Percentiles rank a stretch among this genome's conserved stretches.
These are phyloP conservation scores for Thereva unica DNA, from an alignment of 2,888 invertebrate genomes.

Conservation along the genomic window DNA sequence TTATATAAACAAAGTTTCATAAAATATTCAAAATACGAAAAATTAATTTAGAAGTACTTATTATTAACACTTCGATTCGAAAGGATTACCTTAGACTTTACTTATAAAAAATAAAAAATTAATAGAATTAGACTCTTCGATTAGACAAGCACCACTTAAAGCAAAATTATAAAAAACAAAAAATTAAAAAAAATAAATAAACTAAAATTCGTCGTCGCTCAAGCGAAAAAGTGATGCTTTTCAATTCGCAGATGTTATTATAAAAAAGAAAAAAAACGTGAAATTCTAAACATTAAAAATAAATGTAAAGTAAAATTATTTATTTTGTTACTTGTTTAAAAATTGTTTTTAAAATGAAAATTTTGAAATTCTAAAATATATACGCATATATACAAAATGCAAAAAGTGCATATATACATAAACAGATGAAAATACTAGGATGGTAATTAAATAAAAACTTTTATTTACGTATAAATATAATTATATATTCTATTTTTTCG, in stretches of 20 bases:
- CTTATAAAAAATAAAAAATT: constrained; percentile 24
- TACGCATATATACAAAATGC: constrained; percentile 31
- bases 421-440: too few species aligned
- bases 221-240: too few species aligned
- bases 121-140: background rate
- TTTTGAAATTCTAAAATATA: constrained; percentile 34
- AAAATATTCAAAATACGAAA: constrained; percentile 27
- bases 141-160: too few species aligned
- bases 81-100: constrained; percentile 39
- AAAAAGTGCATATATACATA: background rate
- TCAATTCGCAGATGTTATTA: too few species aligned
- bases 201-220: too few species aligned
- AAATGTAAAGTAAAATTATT: constrained; percentile 32
- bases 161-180: too few species aligned
- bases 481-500: constrained; percentile 6
- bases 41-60: constrained; percentile 25
- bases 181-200: too few species aligned
- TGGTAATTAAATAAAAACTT: too few species aligned
- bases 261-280: background rate
- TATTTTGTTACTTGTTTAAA: constrained; percentile 38
- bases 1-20: constrained; percentile 33
- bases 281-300: constrained; percentile 31
- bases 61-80: constrained; percentile 41
- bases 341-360: constrained; percentile 32
- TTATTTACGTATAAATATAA: too few species aligned